Conservation (phyloP, 2,888 invertebrate genomes). For the Myopa tessellatipennis region DNA sequence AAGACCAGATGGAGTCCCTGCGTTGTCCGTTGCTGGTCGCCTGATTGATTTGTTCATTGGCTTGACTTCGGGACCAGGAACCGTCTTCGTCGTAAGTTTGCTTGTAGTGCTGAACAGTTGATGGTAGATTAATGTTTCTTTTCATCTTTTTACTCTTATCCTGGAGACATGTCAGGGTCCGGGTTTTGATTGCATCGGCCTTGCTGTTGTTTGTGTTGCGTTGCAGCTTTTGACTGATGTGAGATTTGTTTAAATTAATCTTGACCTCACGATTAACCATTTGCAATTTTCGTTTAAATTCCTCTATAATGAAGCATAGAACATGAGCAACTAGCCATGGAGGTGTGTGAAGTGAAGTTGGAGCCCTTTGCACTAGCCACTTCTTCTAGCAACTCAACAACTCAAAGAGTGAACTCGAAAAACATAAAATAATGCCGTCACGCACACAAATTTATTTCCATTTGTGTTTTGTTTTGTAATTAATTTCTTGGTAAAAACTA, state of each 20-base stretch:
- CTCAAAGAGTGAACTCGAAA: neutral
- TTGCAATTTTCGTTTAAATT: neutral
- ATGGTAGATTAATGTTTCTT: neutral
- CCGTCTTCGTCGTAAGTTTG: neutral
- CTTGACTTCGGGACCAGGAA: neutral
- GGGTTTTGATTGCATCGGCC: neutral
- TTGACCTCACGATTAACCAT: neutral
- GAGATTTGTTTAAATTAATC: neutral
- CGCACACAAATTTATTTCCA: too few species aligned
- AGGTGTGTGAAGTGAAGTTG: neutral
- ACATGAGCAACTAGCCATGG: neutral
- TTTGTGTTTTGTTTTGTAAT: neutral
- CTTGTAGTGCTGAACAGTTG: too few species aligned
- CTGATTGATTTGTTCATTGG: conserved; percentile 28
- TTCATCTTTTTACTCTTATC: neutral
- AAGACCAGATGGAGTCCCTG: neutral
- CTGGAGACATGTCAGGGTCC: neutral
- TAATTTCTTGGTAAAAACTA: neutral
- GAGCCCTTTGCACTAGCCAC: neutral
- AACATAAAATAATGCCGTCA: too few species aligned
- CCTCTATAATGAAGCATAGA: neutral
- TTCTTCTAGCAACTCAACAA: too few species aligned
- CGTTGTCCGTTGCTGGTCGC: neutral
- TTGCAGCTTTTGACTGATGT: neutral
- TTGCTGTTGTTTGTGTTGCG: neutral